Base-by-base conservation (phyloP, 2,888 invertebrate species). In the Polylopha cassiicola region DNA sequence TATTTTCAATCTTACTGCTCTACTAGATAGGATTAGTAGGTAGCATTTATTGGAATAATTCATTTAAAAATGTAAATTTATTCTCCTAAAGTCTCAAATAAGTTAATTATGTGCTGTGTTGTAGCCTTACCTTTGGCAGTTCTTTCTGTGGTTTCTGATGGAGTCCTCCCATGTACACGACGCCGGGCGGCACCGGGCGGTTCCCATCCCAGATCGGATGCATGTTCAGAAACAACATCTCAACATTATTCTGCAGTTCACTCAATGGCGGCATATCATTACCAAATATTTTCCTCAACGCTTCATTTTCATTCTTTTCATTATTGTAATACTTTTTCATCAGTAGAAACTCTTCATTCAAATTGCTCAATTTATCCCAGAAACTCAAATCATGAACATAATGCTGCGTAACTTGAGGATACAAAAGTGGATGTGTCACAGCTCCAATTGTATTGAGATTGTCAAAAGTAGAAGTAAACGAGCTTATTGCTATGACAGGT, bases 401-500 rank as follows among this genome's bases (percentile, higher is more conserved):
- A 1, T 61, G 1, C 34, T 41, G 55, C 30, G 59, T 50, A 0
- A 37, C 37, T 4, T 23, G 30, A 4, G 71, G 72, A 36, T 66
- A 62, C 2, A 69, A 9, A 1, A 65, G 4, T 0, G 65, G 64
- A 46, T 72, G 65, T 1, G 23, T 37, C 0, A 62, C 50, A 2
- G 55, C 51, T 2, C 72, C 65, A 0, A 66, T 18, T 0, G 37
- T 15, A 10, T 61, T 51, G 7, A 50, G 47, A 3, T 48, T 55
- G 6, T 48, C 46, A 29, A 37, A 2, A 6, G 51, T 1, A 2
- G 47, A 34, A 5, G 64, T 65, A 1, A 69, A 53, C 0, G 74
- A 73, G 46, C 69, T 71, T 0, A 77, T 41, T 36, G 55, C 52
- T 7, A 77, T 75, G 0, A 63, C 56, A 2, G 77, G 74, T 0